Percentiles rank a stretch among this genome's conserved stretches.
Evolutionary conservation across 2,888 invertebrate genomes (phyloP).

Genomic region (Tethea ocularis): DNA sequence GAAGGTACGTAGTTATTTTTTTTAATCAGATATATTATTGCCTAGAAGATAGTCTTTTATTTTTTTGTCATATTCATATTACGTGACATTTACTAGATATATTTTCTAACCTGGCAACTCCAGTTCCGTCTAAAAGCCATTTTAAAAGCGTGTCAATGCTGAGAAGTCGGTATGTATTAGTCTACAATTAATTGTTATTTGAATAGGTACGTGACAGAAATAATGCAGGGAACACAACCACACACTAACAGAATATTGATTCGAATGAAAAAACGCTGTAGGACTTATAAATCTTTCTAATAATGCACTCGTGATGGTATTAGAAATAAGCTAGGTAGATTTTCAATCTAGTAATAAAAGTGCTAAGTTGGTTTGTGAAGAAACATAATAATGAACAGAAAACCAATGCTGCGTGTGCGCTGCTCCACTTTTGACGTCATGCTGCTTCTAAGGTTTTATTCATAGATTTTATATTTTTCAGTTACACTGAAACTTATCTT

Average conservation of each 20-base stretch:
- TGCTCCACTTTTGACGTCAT: too few species aligned
- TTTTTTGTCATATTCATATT: too few species aligned
- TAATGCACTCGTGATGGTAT: constrained; percentile 40
- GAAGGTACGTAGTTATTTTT: too few species aligned
- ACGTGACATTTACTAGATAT: neutral
- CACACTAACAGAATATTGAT: constrained; percentile 37
- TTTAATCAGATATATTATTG: too few species aligned
- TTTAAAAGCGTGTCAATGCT: constrained; percentile 40
- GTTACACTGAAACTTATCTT: too few species aligned
- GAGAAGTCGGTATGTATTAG: constrained; percentile 25
- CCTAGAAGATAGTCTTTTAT: too few species aligned
- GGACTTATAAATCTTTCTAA: constrained; percentile 39
- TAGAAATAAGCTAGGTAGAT: constrained; percentile 23
- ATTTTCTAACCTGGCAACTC: constrained; percentile 4
- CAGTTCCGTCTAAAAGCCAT: constrained; percentile 26
- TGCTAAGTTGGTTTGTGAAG: neutral
- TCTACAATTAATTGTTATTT: constrained; percentile 66
- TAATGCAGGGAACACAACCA: constrained; percentile 23
- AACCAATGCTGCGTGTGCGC: neutral
- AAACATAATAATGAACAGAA: neutral
- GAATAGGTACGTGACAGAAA: constrained; percentile 58
- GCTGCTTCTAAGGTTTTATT: too few species aligned
- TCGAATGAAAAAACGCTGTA: constrained; percentile 31
- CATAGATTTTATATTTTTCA: too few species aligned
- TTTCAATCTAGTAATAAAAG: constrained; percentile 5